Percentiles rank a stretch among this genome's conserved stretches.
phyloP scores from a whole-genome alignment of 1,140 invertebrate genomes.

The Archivesica marissinica region DNA sequence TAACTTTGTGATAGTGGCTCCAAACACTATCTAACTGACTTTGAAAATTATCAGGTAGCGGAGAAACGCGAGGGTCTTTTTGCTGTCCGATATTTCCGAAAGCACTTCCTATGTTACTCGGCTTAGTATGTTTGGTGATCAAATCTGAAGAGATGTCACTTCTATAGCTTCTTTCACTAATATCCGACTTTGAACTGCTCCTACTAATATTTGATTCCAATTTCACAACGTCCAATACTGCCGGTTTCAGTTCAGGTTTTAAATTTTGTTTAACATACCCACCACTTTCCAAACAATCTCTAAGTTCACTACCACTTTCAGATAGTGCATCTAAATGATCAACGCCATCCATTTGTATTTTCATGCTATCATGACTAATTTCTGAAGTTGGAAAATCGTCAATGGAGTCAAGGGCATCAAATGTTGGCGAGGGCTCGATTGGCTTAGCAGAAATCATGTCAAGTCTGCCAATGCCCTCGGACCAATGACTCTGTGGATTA shows the following conservation, averaged over 20 bases:
- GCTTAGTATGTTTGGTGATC: conserved; percentile 54
- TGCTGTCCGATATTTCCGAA: conserved; percentile 14
- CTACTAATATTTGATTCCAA: conserved; percentile 59
- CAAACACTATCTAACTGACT: conserved; percentile 36
- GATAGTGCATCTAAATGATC: conserved; percentile 65
- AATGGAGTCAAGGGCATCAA: conserved; percentile 63
- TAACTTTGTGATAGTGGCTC: not conserved
- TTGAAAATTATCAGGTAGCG: conserved; percentile 29
- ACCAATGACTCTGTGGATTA: conserved; percentile 10
- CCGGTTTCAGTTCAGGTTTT: not conserved
- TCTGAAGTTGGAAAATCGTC: conserved; percentile 62
- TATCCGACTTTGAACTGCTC: conserved; percentile 72
- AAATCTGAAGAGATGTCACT: conserved; percentile 65
- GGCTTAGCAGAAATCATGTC: not conserved
- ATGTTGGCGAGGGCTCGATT: not conserved
- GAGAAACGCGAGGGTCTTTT: not conserved
- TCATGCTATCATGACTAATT: conserved; percentile 34
- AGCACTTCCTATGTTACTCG: not conserved
- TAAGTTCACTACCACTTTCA: conserved; percentile 47
- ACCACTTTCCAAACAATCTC: conserved; percentile 41
- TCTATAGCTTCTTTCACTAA: conserved; percentile 65
- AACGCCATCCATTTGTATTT: conserved; percentile 64
- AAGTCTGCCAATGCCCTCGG: conserved; percentile 8
- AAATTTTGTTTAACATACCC: not conserved
- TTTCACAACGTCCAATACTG: not conserved